These are phyloP conservation scores for Macroglossus sobrinus DNA, from an alignment of 2,113 vertebrate species.

Conservation along the genomic window DNA sequence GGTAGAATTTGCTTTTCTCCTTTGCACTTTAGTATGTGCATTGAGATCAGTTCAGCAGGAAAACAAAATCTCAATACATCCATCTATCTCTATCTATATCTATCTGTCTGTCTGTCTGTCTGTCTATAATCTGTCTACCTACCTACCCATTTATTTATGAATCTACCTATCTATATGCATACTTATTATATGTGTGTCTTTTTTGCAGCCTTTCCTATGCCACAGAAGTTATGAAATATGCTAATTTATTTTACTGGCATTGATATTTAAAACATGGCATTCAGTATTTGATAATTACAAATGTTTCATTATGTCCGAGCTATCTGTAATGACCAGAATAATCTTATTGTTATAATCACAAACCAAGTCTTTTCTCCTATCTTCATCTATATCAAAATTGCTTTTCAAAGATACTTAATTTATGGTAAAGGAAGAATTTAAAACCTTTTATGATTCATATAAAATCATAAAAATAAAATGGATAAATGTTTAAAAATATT, in stretches of 20 bases:
- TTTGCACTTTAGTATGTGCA: background rate
- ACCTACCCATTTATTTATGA: no score
- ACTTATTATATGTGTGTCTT: background rate
- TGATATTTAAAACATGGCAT: background rate
- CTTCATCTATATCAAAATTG: background rate
- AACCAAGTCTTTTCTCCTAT: background rate
- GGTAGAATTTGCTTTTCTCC: constrained; percentile 43
- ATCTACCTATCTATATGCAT: no score
- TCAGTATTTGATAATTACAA: background rate
- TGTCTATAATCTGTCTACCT: no score
- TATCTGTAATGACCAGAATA: background rate
- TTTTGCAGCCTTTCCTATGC: background rate
- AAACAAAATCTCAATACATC: background rate
- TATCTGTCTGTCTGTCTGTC: no score
- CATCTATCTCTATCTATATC: no score
- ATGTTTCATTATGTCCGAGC: background rate
- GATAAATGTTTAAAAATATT: background rate
- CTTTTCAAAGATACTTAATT: background rate
- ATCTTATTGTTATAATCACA: background rate
- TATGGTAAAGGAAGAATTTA: background rate
- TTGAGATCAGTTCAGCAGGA: background rate
- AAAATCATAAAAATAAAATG: background rate
- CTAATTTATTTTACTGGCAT: background rate
- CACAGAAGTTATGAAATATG: background rate
- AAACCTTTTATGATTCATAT: background rate